These are phyloP conservation scores for Microvelia longipes DNA, from an alignment of 1,140 invertebrate genomes.

Conservation along the genomic window DNA sequence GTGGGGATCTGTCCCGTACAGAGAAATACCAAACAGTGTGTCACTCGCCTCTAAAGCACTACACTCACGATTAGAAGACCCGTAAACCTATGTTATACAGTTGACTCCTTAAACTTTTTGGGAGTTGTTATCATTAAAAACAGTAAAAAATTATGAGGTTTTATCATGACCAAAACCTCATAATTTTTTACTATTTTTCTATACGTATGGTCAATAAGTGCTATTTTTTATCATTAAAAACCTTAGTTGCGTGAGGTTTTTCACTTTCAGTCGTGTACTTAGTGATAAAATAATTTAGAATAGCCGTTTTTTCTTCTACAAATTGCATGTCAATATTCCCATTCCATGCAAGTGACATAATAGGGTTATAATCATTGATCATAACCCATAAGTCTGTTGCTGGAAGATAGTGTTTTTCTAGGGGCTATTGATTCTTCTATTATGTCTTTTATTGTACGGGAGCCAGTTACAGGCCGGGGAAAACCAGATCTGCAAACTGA, in stretches of 20 bases:
- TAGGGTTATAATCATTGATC: not conserved
- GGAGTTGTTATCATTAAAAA: not conserved
- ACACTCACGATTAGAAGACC: not conserved
- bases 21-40: not conserved
- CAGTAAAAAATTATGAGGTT: too few species aligned
- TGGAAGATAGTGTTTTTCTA: not conserved
- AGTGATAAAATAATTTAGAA: not conserved
- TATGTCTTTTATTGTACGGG: not conserved
- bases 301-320: not conserved
- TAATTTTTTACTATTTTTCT: too few species aligned
- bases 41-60: not conserved
- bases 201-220: too few species aligned
- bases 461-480: too few species aligned
- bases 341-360: not conserved
- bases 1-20: not conserved
- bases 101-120: not conserved
- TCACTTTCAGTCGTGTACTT: not conserved
- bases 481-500: too few species aligned
- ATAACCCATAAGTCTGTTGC: not conserved
- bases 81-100: too few species aligned
- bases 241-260: not conserved
- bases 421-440: not conserved
- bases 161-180: too few species aligned
- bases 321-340: not conserved
- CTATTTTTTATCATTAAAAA: too few species aligned